phyloP scores from a whole-genome alignment of 2,797 vertebrate species.

The Squalus acanthias region DNA sequence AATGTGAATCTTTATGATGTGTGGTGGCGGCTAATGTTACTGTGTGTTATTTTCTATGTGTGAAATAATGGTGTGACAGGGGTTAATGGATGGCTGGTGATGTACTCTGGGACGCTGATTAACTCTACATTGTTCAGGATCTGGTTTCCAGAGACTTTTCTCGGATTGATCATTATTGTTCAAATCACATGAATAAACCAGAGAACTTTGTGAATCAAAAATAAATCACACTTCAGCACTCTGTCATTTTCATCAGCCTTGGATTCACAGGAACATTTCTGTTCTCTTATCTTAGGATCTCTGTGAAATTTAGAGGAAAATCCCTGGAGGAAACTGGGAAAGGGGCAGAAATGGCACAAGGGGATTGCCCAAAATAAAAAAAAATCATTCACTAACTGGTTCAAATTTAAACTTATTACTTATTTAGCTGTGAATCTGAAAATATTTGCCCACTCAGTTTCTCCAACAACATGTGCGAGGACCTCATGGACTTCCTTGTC shows the following conservation, averaged over 20 bases:
- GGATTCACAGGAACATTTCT: background rate
- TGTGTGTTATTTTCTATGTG: background rate
- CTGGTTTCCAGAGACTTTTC: background rate
- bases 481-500: background rate
- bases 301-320: background rate
- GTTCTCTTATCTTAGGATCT: background rate
- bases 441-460: background rate
- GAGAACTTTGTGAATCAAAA: background rate
- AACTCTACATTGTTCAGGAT: background rate
- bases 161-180: background rate
- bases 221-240: background rate
- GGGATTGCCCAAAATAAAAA: background rate
- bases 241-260: background rate
- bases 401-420: background rate
- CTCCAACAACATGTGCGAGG: background rate
- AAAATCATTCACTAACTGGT: background rate
- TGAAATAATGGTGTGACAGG: background rate
- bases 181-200: constrained; percentile 1
- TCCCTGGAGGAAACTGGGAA: background rate
- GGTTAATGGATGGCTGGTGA: background rate
- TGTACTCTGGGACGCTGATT: background rate
- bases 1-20: background rate
- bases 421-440: background rate
- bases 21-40: background rate
- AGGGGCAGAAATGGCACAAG: background rate